Evolutionary conservation across 2,888 invertebrate genomes (phyloP).

Genomic region (Pheosia tremula): DNA sequence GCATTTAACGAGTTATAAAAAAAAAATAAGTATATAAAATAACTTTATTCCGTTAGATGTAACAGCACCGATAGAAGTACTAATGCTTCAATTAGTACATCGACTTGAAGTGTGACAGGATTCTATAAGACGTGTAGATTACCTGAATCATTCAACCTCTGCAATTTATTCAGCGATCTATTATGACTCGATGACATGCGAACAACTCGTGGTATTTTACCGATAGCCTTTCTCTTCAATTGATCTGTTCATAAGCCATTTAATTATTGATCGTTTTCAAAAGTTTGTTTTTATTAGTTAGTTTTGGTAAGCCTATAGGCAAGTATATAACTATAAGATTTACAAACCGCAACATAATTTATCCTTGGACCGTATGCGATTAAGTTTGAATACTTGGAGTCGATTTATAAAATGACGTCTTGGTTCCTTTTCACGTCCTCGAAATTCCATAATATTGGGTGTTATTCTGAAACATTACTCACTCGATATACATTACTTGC

Average conservation of each 20-base stretch:
- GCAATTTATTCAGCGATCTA: constrained; percentile 18
- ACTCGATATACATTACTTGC: too few species aligned
- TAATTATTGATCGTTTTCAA: neutral
- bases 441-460: constrained; percentile 26
- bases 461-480: neutral
- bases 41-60: too few species aligned
- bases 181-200: constrained; percentile 18
- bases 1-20: too few species aligned
- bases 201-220: constrained; percentile 38
- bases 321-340: too few species aligned
- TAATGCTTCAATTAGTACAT: too few species aligned
- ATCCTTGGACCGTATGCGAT: constrained; percentile 33
- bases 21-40: too few species aligned
- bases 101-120: too few species aligned
- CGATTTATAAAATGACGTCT: constrained; percentile 15
- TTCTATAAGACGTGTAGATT: constrained; percentile 3
- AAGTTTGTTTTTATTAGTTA: too few species aligned
- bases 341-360: constrained; percentile 33
- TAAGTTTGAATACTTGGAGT: constrained; percentile 16
- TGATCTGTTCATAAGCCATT: constrained; percentile 18
- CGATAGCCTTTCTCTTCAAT: constrained; percentile 25
- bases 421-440: constrained; percentile 18
- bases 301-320: too few species aligned
- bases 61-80: too few species aligned
- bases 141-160: constrained; percentile 32